These are phyloP conservation scores for Dendrocincla tyrannina DNA, from an alignment of 2,797 vertebrate species.

Conservation along the genomic window DNA sequence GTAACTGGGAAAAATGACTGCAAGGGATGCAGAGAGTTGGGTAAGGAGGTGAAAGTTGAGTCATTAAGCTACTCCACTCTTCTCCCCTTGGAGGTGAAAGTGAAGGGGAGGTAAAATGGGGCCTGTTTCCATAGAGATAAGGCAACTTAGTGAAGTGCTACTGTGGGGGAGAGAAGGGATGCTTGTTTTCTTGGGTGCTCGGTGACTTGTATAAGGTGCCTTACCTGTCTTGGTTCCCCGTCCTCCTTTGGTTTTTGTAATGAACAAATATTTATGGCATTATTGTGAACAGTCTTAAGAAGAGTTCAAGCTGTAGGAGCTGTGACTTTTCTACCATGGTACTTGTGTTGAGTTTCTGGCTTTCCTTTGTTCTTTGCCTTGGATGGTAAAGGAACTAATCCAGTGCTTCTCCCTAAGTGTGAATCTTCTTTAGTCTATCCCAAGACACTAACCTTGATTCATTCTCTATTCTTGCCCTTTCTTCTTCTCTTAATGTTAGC, in stretches of 20 bases:
- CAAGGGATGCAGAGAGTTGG: background rate
- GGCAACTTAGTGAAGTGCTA: background rate
- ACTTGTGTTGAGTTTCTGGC: background rate
- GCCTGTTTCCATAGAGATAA: background rate
- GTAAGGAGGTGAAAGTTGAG: background rate
- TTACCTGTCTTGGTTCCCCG: background rate
- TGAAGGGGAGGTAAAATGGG: background rate
- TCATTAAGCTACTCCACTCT: background rate
- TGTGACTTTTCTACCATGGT: background rate
- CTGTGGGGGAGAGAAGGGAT: accelerated
- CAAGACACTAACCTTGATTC: background rate
- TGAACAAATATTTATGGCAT: background rate
- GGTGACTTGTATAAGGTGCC: background rate
- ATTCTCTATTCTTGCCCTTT: background rate
- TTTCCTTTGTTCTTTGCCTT: background rate
- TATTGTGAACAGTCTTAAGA: background rate
- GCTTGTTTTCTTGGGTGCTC: background rate
- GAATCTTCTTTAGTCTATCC: background rate
- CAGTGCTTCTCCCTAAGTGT: background rate
- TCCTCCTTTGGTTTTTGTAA: background rate
- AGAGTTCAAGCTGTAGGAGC: background rate
- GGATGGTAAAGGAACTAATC: background rate
- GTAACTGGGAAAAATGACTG: slow-evolving; percentile 7
- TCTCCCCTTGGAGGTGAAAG: background rate
- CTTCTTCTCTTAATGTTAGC: background rate